Conservation (phyloP, 2,888 invertebrate genomes). For the Rotaria magnacalcarata region DNA sequence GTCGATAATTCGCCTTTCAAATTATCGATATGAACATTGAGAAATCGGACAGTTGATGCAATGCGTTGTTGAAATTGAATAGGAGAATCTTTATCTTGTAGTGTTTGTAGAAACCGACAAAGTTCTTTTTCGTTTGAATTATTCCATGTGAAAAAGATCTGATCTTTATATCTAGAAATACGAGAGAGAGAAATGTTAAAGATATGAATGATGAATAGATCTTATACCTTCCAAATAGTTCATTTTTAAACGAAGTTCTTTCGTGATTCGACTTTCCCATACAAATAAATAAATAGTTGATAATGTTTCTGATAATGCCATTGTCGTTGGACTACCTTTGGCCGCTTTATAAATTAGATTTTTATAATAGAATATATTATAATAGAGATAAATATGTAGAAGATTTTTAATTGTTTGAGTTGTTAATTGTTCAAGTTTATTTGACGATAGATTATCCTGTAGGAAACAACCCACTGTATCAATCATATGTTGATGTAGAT, state of each 20-base stretch:
- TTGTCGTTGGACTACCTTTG: background rate
- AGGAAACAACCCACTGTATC: background rate
- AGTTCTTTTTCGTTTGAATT: background rate
- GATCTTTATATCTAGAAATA: background rate
- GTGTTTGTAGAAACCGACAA: background rate
- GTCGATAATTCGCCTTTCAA: background rate
- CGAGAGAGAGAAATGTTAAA: too few species aligned
- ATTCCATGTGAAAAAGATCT: background rate
- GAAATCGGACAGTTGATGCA: background rate
- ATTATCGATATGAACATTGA: background rate
- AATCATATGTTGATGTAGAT: background rate
- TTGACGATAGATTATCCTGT: background rate
- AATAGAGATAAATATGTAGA: background rate
- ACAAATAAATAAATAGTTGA: background rate
- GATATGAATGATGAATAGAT: background rate
- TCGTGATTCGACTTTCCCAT: background rate
- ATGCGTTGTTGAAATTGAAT: background rate
- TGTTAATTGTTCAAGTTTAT: background rate
- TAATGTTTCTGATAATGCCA: slow-evolving; percentile 1
- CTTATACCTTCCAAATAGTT: background rate
- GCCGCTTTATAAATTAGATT: background rate
- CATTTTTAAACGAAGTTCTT: background rate
- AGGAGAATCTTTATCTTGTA: background rate
- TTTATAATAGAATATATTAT: background rate
- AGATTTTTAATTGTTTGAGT: background rate